phyloP scores from a whole-genome alignment of 2,113 vertebrate genomes.

The Pangasianodon gigas region DNA sequence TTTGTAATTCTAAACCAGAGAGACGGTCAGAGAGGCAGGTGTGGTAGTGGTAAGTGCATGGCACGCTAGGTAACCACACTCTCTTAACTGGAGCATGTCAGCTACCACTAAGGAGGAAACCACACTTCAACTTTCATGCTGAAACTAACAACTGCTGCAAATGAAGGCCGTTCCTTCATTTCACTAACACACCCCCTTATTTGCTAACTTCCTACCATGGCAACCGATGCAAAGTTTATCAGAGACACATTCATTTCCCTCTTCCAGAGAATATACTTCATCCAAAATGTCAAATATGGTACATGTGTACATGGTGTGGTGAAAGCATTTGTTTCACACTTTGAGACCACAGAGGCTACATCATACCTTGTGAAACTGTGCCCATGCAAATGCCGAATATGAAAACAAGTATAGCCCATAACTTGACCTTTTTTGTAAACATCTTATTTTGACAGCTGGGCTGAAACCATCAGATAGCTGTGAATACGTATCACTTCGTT shows the following conservation, averaged over 20 bases:
- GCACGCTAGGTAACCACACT: conserved; percentile 38
- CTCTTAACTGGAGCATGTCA: conserved; percentile 38
- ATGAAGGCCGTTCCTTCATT: conserved; percentile 38
- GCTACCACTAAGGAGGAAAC: conserved; percentile 49
- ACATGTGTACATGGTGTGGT: neutral
- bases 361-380: neutral
- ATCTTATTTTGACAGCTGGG: neutral
- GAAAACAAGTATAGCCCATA: neutral
- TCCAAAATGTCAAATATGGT: neutral
- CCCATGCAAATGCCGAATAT: neutral
- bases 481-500: conserved; percentile 40
- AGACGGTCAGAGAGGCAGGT: neutral
- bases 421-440: neutral
- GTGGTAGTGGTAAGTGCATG: neutral
- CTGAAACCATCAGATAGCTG: conserved; percentile 10
- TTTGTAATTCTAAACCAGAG: neutral
- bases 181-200: conserved; percentile 42
- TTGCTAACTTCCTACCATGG: conserved; percentile 41
- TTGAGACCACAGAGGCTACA: neutral
- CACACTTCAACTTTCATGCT: conserved; percentile 44
- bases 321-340: neutral
- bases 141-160: conserved; percentile 41
- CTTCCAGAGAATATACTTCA: neutral
- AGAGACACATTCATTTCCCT: neutral
- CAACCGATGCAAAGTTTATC: conserved; percentile 23